Conservation (phyloP, 2,113 vertebrate species). For the Vimba vimba region DNA sequence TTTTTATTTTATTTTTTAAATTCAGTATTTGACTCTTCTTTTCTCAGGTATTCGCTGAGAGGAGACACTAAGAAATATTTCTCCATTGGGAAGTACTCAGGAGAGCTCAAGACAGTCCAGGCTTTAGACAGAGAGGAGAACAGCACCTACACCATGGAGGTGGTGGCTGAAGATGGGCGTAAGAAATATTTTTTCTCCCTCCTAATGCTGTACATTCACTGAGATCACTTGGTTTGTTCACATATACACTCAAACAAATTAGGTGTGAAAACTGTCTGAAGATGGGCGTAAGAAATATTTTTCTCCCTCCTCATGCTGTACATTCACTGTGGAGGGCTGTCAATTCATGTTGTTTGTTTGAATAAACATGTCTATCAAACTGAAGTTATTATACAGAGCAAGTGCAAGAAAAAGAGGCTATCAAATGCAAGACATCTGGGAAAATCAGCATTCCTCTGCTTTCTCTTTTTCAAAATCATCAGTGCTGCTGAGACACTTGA, state of each 20-base stretch:
- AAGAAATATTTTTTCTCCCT: slow-evolving; percentile 56
- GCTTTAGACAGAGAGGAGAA: slow-evolving; percentile 78
- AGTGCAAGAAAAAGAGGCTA: background rate
- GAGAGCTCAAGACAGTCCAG: slow-evolving; percentile 79
- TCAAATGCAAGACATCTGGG: slow-evolving; percentile 12
- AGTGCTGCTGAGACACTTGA: slow-evolving; percentile 43
- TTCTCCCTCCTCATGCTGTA: background rate
- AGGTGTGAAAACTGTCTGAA: no score
- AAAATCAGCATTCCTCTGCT: slow-evolving; percentile 1
- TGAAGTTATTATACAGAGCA: slow-evolving; percentile 20
- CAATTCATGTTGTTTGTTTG: slow-evolving; percentile 31
- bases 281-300: slow-evolving; percentile 74
- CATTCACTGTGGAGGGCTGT: background rate
- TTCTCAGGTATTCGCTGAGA: slow-evolving; percentile 78
- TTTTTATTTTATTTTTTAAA: no score
- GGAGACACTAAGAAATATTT: slow-evolving; percentile 82
- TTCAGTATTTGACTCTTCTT: background rate
- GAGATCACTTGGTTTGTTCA: no score
- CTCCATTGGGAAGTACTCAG: slow-evolving; percentile 78
- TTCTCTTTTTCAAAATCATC: slow-evolving; percentile 25
- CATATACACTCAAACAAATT: no score
- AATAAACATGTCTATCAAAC: slow-evolving; percentile 24
- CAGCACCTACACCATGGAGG: slow-evolving; percentile 80
- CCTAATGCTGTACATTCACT: background rate
- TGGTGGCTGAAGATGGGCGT: slow-evolving; percentile 80